Base-by-base conservation (phyloP, 2,888 invertebrate genomes). In the Morpho helenor region DNA sequence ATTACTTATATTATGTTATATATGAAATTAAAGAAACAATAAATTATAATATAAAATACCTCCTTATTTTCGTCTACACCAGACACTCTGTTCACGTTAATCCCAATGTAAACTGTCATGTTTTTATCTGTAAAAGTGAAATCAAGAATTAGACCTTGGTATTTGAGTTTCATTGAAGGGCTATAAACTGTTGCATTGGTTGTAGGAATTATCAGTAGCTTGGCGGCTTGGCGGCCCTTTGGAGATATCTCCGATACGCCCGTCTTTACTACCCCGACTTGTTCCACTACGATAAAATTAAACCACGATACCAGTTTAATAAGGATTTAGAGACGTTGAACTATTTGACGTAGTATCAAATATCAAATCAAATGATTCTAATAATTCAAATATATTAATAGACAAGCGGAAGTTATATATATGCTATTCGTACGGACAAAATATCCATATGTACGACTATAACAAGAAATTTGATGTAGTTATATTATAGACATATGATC, bases 31-130 rank as follows among this genome's bases (percentile, higher is more conserved):
- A 7, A 57, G 44, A 52, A 48, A 55, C n/a, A 43, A 6, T 50
- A 7, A n/a, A 46, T 9, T 43, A 43, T 43, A 43, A 3, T 3
- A n/a, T n/a, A 43, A 43, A 23, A 7, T 83, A 93, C 93, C 91
- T 93, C 93, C 82, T 91, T 92, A 69, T 92, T 93, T 70, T 93
- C 93, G 75, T 93, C 93, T 48, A 93, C 93, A 63, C 92, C 93
- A 53, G 93, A 93, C 57, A 93, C 92, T 64, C 93, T 75, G 73
- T 92, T 93, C 69, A 93, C 92, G 77, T 92, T 92, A 61, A 93
- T 84, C 58, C 93, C 93, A 68, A 93, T 91, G 68, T 90, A 92
- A 53, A 93, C 92, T 49, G 92, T 91, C 48, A 92, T 92, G 71
- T 91, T 91, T 79, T 91, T 91, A 69, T 82, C 92, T 91, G 90